Evolutionary conservation across 2,113 vertebrate species (phyloP), one percentile per base, ranked within the genome.

Genomic region (Triplophysa siluroides): DNA sequence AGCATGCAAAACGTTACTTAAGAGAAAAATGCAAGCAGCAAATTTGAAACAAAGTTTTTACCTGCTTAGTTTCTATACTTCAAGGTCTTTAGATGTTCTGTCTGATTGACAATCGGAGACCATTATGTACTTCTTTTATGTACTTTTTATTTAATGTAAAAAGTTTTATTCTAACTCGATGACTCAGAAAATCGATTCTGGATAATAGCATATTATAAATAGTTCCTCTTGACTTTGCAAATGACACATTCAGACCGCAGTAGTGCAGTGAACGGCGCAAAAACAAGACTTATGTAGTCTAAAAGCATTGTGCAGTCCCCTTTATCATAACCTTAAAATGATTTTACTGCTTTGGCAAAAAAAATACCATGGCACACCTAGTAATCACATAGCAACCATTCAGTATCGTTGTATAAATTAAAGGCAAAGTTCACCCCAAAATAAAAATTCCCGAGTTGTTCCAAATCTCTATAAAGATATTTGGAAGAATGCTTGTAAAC

Each of bases 31-130:
- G 52, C 26, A 60, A 24, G 58, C 21, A 54, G 24, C 43, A 43
- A n/a, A 58, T 58, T 58, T 21, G 0, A 10, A 10, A 58, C 8
- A 58, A 58, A 14, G 5, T 21, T 19, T 58, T n/a, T 21, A 56
- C 54, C n/a, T 9, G 54, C 19, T 56, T 8, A 43, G 52, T 58
- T 16, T 33, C 11, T 71, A 10, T 24, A 52, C 16, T 54, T 52
- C 24, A 29, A 56, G 19, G 54, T 18, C 8, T 56, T 72, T 72
- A 38, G 69, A 72, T 56, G 69, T 72, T 56, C 54, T 71, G 50
- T 56, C 50, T 21, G 47, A 12, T 19, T 56, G 5, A 5, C 19
- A 2, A 58, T 10, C 54, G 21, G 14, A 52, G 43, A 16, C 50
- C 50, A 52, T 29, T 29, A 29, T 29, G 29, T 29, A 29, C 4